phyloP scores from a whole-genome alignment of 2,113 vertebrate species.

The Capricornis sumatraensis region DNA sequence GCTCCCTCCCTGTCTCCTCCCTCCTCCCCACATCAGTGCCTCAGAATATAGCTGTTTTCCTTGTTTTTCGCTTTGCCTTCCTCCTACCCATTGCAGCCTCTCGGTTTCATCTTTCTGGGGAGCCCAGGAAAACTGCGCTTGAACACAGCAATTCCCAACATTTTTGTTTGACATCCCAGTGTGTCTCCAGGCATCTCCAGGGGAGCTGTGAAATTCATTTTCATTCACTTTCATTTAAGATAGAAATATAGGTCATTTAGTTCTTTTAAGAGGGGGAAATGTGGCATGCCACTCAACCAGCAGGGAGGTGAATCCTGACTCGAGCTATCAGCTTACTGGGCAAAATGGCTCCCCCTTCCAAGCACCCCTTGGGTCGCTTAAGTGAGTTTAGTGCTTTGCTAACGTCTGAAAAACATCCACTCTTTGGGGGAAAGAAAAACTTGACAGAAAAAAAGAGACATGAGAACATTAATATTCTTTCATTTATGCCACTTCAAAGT shows the following conservation, averaged over 20 bases:
- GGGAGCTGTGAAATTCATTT: slow-evolving; percentile 68
- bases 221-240: slow-evolving; percentile 73
- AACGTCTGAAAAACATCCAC: background rate
- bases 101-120: slow-evolving; percentile 29
- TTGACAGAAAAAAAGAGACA: background rate
- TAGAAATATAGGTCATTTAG: slow-evolving; percentile 69
- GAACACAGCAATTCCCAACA: slow-evolving; percentile 48
- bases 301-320: slow-evolving; percentile 58
- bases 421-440: background rate
- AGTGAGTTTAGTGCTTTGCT: slow-evolving; percentile 45
- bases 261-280: slow-evolving; percentile 58
- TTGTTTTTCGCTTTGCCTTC: background rate
- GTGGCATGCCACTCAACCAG: slow-evolving; percentile 65
- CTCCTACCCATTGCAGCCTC: background rate
- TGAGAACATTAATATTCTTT: slow-evolving; percentile 13
- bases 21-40: background rate
- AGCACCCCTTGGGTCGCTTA: background rate
- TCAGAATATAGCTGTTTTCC: background rate
- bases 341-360: slow-evolving; percentile 46
- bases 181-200: slow-evolving; percentile 63
- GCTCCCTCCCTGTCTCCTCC: background rate
- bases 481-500: slow-evolving; percentile 11
- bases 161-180: slow-evolving; percentile 68
- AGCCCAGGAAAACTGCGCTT: background rate
- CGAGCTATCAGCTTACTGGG: slow-evolving; percentile 50